phyloP scores from a whole-genome alignment of 2,888 invertebrate species.

The Megastigmus dorsalis region DNA sequence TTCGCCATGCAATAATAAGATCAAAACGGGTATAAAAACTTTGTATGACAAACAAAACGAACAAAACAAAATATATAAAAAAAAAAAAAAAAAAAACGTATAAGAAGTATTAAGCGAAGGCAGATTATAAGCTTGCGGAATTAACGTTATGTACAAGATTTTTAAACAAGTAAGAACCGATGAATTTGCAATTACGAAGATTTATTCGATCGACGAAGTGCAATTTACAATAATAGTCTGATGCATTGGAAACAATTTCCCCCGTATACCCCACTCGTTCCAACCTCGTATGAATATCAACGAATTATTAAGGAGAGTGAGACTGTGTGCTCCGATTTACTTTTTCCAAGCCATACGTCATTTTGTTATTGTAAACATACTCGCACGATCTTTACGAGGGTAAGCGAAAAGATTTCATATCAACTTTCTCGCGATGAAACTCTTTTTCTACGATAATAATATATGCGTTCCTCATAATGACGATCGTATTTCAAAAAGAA shows the following conservation, averaged over 20 bases:
- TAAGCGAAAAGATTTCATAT: too few relatives aligned
- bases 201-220: conserved; percentile 32
- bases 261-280: too few relatives aligned
- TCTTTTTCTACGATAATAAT: too few relatives aligned
- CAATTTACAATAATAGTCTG: too few relatives aligned
- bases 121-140: neutral
- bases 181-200: conserved; percentile 42
- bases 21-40: conserved; percentile 40
- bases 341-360: too few relatives aligned
- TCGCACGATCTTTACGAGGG: too few relatives aligned
- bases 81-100: conserved; percentile 17
- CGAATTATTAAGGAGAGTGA: conserved; percentile 1
- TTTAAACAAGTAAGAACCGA: neutral
- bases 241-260: too few relatives aligned
- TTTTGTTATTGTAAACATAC: too few relatives aligned
- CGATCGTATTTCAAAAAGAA: too few relatives aligned
- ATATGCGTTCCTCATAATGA: too few relatives aligned
- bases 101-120: too few relatives aligned
- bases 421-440: too few relatives aligned
- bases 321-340: conserved; percentile 4
- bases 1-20: conserved; percentile 44
- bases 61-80: neutral
- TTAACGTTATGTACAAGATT: conserved; percentile 17
- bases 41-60: conserved; percentile 16
- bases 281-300: conserved; percentile 31